A percentile compares a stretch with the other conserved stretches of the same genome.
Evolutionary conservation across 2,113 vertebrate species (phyloP).

Genomic region (Elephas maximus): DNA sequence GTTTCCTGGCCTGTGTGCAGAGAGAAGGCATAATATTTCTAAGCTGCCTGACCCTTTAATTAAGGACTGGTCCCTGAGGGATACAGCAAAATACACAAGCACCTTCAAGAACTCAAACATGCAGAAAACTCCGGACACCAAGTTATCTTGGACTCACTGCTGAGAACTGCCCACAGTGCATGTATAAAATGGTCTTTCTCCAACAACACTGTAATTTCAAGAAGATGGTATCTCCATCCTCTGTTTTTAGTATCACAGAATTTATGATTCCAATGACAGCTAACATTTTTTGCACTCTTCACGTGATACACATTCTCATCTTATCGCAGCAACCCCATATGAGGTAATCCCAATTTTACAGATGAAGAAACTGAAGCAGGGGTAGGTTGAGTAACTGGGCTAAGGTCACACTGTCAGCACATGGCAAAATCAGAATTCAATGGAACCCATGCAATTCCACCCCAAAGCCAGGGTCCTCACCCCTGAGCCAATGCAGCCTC

Average conservation of each 20-base stretch:
- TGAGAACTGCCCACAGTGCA: not conserved
- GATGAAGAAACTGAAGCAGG: not conserved
- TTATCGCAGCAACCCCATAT: not conserved
- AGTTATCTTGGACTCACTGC: not conserved
- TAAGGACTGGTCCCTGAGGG: not conserved
- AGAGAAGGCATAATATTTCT: conserved; percentile 39
- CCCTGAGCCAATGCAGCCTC: not conserved
- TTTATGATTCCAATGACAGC: not conserved
- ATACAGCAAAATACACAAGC: not conserved
- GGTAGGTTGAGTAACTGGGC: not conserved
- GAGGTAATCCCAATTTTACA: not conserved
- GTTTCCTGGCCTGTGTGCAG: conserved; percentile 78
- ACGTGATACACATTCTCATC: not conserved
- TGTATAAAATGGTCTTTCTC: not conserved
- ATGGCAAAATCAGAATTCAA: not conserved
- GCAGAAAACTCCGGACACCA: not conserved
- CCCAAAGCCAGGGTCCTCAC: not conserved
- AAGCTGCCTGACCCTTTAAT: not conserved
- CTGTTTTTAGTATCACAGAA: not conserved
- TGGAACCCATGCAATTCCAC: not conserved
- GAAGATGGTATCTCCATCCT: not conserved
- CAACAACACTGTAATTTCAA: not conserved
- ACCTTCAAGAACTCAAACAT: not conserved
- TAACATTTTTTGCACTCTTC: too few species aligned
- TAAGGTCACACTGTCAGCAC: not conserved